Conservation (phyloP, 2,888 invertebrate genomes). For the Netelia virgata region DNA sequence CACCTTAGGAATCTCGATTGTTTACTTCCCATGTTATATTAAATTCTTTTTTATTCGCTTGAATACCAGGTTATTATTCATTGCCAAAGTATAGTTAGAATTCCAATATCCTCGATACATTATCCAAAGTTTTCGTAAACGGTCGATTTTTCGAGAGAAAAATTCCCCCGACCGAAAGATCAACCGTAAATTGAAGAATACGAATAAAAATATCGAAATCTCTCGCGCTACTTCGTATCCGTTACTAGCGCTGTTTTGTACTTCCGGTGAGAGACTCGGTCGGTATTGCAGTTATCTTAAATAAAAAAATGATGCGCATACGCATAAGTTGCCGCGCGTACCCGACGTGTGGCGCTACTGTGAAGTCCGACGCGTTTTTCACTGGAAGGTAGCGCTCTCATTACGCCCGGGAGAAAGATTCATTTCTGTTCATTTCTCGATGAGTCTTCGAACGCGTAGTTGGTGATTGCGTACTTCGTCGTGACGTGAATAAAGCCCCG, state of each 20-base stretch:
- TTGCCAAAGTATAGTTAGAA: neutral
- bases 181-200: no score
- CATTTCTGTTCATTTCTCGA: constrained; percentile 25
- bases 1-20: constrained; percentile 11
- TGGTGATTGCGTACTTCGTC: neutral
- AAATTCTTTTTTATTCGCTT: constrained; percentile 40
- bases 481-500: constrained; percentile 57
- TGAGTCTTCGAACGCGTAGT: constrained; percentile 57
- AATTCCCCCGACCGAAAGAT: no score
- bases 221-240: no score
- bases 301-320: neutral
- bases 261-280: no score
- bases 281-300: neutral
- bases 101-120: neutral
- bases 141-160: neutral
- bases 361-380: neutral
- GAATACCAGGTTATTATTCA: neutral
- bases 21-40: constrained; percentile 16
- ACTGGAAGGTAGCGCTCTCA: neutral
- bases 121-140: neutral
- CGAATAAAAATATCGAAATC: no score
- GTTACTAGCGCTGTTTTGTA: no score
- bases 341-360: constrained; percentile 13
- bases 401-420: neutral
- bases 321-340: neutral